These are phyloP conservation scores for Gyps fulvus DNA, from an alignment of 2,113 vertebrate genomes.

Conservation along the genomic window DNA sequence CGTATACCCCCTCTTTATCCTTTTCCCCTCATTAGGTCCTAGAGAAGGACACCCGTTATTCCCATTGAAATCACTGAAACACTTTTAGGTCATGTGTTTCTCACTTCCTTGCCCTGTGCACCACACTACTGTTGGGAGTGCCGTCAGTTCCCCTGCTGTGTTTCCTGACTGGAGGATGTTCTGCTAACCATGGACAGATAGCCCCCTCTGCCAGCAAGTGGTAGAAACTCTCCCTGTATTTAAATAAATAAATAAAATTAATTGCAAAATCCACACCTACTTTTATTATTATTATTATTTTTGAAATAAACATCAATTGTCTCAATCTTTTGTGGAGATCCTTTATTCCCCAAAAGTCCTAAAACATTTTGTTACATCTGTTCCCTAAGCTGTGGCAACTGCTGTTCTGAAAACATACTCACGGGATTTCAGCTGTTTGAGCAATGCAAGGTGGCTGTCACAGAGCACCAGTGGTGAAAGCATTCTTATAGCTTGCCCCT, in stretches of 20 bases:
- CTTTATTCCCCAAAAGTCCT: background rate
- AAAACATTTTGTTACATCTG: background rate
- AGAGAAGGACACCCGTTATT: background rate
- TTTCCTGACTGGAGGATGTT: background rate
- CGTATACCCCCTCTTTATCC: background rate
- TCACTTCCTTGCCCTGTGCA: background rate
- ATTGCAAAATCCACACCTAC: background rate
- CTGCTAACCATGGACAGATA: background rate
- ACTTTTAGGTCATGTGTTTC: background rate
- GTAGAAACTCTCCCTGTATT: background rate
- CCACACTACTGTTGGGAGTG: background rate
- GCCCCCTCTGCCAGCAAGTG: slow-evolving; percentile 56
- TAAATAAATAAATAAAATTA: background rate
- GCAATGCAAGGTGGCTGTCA: background rate
- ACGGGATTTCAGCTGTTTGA: background rate
- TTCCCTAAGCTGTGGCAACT: background rate
- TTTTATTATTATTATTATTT: background rate
- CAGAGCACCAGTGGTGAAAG: background rate
- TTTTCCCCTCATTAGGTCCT: accelerated
- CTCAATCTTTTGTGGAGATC: background rate
- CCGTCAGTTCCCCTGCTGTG: background rate
- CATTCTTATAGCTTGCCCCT: background rate
- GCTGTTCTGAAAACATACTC: background rate
- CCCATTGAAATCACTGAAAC: background rate
- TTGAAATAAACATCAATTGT: background rate